phyloP scores from a whole-genome alignment of 2,113 vertebrate genomes.

The Erythrocercus mccallii region DNA sequence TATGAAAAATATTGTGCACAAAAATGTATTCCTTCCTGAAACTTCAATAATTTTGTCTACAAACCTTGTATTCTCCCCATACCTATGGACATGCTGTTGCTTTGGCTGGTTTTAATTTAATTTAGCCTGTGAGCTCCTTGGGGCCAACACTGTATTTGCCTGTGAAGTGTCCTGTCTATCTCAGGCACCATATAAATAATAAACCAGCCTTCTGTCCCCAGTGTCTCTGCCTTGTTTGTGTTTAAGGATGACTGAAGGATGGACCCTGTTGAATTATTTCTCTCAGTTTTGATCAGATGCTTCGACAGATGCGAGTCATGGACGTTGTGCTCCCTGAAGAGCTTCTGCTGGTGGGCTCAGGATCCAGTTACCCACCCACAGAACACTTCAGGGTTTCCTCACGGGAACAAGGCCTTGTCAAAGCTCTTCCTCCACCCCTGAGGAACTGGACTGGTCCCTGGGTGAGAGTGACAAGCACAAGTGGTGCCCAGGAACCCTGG shows the following conservation, averaged over 20 bases:
- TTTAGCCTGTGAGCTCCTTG: neutral
- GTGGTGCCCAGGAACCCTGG: fast-evolving
- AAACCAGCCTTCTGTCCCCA: neutral
- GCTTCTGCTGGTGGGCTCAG: neutral
- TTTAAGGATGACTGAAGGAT: neutral
- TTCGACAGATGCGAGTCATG: fast-evolving
- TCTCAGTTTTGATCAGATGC: neutral
- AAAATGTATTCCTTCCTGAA: neutral
- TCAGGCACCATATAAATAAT: neutral
- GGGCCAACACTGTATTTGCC: neutral
- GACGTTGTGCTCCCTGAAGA: neutral
- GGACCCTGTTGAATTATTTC: neutral
- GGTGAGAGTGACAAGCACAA: neutral
- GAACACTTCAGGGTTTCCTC: neutral
- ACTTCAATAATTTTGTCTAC: neutral
- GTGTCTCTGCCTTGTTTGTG: neutral
- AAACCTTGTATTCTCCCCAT: neutral
- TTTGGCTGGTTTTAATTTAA: neutral
- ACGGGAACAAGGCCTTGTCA: neutral
- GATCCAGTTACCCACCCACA: neutral
- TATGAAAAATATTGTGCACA: neutral
- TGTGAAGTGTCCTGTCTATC: neutral
- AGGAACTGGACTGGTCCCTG: neutral
- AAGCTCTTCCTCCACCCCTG: neutral
- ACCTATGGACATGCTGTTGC: neutral